Evolutionary conservation across 2,888 invertebrate genomes (phyloP), one percentile per base, ranked within the genome.

Genomic region (Eugnorisma glareosa): DNA sequence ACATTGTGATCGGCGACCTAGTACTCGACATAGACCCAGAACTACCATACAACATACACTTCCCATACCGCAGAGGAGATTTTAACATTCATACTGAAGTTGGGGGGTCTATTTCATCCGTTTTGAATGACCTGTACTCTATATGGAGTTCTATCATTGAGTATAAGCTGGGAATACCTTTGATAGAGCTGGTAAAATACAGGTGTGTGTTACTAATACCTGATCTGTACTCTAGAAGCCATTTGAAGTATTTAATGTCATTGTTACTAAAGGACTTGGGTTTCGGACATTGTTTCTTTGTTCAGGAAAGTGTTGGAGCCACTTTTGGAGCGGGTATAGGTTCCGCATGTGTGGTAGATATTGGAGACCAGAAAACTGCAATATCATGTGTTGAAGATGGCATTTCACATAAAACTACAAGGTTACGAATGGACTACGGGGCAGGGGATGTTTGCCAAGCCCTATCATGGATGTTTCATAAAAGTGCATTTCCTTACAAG

Each of bases 311-410:
- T 94, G 95, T 97, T 0, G 97, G 96, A 18, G 97, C 97, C 1
- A 97, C 97, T 11, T 97, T 97, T 86, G 97, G 97, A 1, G 97
- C 97, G 57, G 97, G 97, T 0, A 96, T 97, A 15, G 97, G 97
- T 2, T 98, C 98, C 90, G 99, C 99, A 0, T 99, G 99, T 95
- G 99, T 99, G 1, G 98, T 99, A 0, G 99, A 99, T 93, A 98
- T 99, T 72, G 99, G 99, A 0, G 99, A 99, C 92, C 99, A 99
- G 93, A 99, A 99, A 96, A 99, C 99, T 0, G 99, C 99, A 0
- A 98, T 99, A 35, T 99, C 99, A 3, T 99, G 99, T 95, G 99
- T 99, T 1, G 99, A 99, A 96, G 99, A 99, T 96, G 99, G 99
- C 1, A 98, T 99, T 80, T 99, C 99, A 40, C 99, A 99, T 90